Evolutionary conservation across 2,797 vertebrate species (phyloP).

Genomic region (Echiichthys vipera): DNA sequence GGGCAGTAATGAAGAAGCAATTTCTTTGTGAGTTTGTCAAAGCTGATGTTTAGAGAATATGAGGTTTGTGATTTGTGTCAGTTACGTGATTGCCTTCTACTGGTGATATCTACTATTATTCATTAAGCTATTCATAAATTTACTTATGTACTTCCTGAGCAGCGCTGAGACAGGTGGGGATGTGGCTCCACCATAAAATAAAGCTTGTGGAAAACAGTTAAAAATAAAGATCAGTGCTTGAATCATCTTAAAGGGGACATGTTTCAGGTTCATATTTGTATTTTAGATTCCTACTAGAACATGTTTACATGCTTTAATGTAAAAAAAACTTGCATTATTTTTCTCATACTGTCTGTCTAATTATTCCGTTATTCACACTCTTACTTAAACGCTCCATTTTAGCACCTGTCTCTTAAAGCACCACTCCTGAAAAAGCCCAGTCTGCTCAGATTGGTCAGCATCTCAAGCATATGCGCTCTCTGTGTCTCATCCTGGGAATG

Average conservation of each 20-base stretch:
- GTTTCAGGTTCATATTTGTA: too few species aligned
- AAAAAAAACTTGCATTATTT: too few species aligned
- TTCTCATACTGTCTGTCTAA: too few species aligned
- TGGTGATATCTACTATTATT: constrained; percentile 27
- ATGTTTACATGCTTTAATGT: too few species aligned
- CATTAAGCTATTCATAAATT: constrained; percentile 35
- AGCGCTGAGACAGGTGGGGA: neutral
- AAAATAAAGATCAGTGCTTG: neutral
- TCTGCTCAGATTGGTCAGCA: too few species aligned
- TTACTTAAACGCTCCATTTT: too few species aligned
- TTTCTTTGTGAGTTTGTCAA: constrained; percentile 45
- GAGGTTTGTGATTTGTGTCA: constrained; percentile 14
- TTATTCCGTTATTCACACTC: too few species aligned
- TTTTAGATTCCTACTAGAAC: too few species aligned
- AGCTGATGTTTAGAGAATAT: constrained; percentile 36
- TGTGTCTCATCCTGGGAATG: too few species aligned
- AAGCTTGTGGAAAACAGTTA: neutral
- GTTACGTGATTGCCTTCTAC: constrained; percentile 1
- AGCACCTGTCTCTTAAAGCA: too few species aligned
- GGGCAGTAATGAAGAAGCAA: constrained; percentile 61
- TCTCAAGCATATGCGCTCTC: too few species aligned
- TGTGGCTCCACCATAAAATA: neutral
- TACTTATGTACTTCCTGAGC: constrained; percentile 5
- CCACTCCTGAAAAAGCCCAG: too few species aligned
- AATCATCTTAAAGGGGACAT: neutral